These are phyloP conservation scores for Macrotis lagotis DNA, from an alignment of 2,113 vertebrate genomes.

Conservation along the genomic window DNA sequence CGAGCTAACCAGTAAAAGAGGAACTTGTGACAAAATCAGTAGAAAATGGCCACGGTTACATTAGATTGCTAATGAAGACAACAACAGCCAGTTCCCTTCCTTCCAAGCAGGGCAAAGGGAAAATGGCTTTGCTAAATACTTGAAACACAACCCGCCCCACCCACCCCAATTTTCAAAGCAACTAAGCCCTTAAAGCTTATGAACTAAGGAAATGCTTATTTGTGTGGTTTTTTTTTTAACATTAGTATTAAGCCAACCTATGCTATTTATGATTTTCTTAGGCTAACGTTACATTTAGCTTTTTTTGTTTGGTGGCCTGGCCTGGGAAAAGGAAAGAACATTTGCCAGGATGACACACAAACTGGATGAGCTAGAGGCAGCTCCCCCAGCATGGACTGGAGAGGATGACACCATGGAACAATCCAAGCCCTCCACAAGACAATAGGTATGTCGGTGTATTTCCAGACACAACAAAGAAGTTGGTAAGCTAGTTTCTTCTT, in stretches of 20 bases:
- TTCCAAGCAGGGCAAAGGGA: background rate
- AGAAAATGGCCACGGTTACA: background rate
- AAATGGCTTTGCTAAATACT: background rate
- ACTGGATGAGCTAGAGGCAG: background rate
- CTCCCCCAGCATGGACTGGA: background rate
- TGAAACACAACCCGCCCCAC: background rate
- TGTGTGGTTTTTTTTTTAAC: background rate
- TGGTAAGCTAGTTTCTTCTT: background rate
- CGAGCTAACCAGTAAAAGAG: background rate
- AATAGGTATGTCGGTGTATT: background rate
- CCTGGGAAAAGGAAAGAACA: constrained; percentile 1
- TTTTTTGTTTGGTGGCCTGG: background rate
- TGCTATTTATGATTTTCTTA: constrained; percentile 3
- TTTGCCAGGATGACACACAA: background rate
- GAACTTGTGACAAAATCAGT: background rate
- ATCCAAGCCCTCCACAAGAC: background rate
- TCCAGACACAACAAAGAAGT: background rate
- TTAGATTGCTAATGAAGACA: background rate
- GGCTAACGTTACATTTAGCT: background rate
- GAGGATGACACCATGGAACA: background rate
- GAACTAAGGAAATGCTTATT: background rate
- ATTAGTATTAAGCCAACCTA: background rate
- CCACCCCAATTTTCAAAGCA: constrained; percentile 1
- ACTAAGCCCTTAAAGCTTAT: constrained; percentile 2
- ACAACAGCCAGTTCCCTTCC: background rate